Conservation (phyloP, 1,140 invertebrate species). For the Rhopalosiphum padi region DNA sequence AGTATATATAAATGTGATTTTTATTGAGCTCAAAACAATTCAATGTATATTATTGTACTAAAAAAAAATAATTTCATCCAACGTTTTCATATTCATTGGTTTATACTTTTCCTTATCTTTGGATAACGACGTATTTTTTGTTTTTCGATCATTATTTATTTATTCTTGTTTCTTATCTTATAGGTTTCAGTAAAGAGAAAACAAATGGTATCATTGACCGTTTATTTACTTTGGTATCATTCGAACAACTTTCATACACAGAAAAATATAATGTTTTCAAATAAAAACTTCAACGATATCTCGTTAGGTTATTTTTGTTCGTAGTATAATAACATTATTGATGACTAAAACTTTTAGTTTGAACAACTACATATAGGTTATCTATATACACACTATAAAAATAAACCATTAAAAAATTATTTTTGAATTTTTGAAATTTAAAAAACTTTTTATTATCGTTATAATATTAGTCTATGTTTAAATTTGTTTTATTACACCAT, state of each 20-base stretch:
- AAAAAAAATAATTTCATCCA: not conserved
- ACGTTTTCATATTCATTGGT: not conserved
- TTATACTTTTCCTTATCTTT: not conserved
- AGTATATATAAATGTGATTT: not conserved
- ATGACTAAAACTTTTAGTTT: not conserved
- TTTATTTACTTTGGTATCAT: not conserved
- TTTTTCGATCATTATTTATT: not conserved
- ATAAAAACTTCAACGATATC: not conserved
- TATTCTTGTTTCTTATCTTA: slow-evolving; percentile 4
- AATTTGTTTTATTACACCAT: not conserved
- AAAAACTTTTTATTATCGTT: not conserved
- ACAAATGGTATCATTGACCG: not conserved
- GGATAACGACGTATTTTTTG: not conserved
- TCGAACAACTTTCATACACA: not conserved
- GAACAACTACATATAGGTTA: not conserved
- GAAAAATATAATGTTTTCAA: not conserved
- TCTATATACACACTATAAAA: not conserved
- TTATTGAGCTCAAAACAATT: not conserved
- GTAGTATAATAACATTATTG: no score
- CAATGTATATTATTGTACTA: not conserved
- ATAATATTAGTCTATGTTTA: not conserved
- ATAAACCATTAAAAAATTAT: not conserved
- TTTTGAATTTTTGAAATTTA: not conserved
- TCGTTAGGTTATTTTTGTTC: not conserved
- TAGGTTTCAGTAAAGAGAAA: not conserved